phyloP scores from a whole-genome alignment of 2,888 invertebrate genomes.

The Calephelis perditalis region DNA sequence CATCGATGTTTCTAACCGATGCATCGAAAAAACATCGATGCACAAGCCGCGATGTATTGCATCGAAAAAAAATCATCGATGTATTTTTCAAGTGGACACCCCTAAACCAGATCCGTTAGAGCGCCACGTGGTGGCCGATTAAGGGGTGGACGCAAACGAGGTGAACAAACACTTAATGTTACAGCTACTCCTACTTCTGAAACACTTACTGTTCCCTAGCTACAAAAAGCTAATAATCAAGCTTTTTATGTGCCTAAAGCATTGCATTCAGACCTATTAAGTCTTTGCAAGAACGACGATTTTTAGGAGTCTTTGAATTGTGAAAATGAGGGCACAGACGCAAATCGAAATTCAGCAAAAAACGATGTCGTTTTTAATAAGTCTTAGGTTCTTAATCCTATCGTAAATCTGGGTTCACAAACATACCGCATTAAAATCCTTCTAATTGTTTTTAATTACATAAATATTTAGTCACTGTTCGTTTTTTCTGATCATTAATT shows the following conservation, averaged over 20 bases:
- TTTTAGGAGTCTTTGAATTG: too few species aligned
- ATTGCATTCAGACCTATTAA: too few species aligned
- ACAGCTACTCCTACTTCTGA: too few species aligned
- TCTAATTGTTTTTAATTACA: neutral
- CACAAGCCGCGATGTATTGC: too few species aligned
- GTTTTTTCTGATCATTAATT: neutral
- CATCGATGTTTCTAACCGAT: too few species aligned
- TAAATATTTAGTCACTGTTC: neutral
- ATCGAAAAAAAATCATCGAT: too few species aligned
- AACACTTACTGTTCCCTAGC: neutral
- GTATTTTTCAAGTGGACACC: too few species aligned
- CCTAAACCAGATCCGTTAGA: neutral
- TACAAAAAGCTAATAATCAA: neutral
- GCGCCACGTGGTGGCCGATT: neutral
- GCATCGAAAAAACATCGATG: too few species aligned
- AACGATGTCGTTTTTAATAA: slow-evolving; percentile 3
- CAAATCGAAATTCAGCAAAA: neutral
- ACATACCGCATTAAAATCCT: neutral
- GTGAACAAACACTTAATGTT: too few species aligned
- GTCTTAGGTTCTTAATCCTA: neutral
- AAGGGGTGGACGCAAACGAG: neutral
- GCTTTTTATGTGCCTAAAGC: too few species aligned
- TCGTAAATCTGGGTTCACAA: neutral
- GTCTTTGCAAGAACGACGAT: too few species aligned
- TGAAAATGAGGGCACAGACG: too few species aligned